Evolutionary conservation across 2,113 vertebrate genomes (phyloP).

Genomic region (Ascaphus truei): DNA sequence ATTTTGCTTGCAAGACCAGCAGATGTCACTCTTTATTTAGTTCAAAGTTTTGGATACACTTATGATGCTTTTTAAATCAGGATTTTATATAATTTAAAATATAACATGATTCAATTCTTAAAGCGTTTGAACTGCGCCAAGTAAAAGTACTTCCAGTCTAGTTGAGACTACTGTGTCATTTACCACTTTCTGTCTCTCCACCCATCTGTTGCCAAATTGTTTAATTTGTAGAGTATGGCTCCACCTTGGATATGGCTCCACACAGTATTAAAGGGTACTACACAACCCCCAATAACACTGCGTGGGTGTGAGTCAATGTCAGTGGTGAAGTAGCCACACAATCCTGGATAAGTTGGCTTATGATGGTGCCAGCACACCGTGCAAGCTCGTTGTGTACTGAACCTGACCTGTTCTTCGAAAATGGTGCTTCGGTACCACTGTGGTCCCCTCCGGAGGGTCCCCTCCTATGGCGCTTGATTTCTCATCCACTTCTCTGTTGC

Average conservation of each 20-base stretch:
- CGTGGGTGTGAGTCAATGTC: too few relatives aligned
- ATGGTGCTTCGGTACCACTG: too few relatives aligned
- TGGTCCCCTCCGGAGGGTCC: too few relatives aligned
- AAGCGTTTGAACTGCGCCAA: neutral
- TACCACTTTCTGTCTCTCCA: neutral
- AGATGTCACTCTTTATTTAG: conserved; percentile 37
- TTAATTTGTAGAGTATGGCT: neutral
- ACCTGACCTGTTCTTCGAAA: too few relatives aligned
- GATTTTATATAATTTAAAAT: neutral
- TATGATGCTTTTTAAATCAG: neutral
- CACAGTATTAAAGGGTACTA: too few relatives aligned
- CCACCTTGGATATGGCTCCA: neutral
- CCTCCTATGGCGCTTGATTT: too few relatives aligned
- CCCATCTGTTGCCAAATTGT: neutral
- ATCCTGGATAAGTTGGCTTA: too few relatives aligned
- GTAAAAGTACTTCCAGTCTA: neutral
- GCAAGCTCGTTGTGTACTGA: too few relatives aligned
- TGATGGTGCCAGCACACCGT: too few relatives aligned
- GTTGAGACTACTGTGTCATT: neutral
- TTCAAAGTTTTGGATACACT: conserved; percentile 4
- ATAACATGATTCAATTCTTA: neutral
- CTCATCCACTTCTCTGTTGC: too few relatives aligned
- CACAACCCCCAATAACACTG: too few relatives aligned
- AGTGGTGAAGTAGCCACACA: too few relatives aligned
- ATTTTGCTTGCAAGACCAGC: conserved; percentile 19